phyloP scores from a whole-genome alignment of 2,797 vertebrate species.

The Macropus fuliginosus region DNA sequence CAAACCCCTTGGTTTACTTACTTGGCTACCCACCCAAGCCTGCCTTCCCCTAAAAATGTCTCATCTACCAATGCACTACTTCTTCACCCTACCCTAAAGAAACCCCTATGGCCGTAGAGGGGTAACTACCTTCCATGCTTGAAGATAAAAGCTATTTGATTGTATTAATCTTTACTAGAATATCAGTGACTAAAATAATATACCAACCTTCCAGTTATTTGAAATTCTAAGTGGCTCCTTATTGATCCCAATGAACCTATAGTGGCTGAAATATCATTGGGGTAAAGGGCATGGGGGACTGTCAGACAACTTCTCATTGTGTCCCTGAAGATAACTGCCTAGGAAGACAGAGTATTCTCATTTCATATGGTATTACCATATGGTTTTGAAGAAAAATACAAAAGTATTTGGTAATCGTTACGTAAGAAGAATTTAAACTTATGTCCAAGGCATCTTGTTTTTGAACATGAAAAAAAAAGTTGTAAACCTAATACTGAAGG shows the following conservation, averaged over 20 bases:
- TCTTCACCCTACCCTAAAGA: not conserved
- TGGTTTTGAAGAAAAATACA: not conserved
- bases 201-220: not conserved
- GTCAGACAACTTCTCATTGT: not conserved
- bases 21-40: not conserved
- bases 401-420: not conserved
- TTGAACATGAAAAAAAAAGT: not conserved
- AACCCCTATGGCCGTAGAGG: not conserved
- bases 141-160: not conserved
- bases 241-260: not conserved
- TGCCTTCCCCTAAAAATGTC: not conserved
- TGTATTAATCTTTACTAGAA: not conserved
- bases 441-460: not conserved
- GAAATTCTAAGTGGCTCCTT: not conserved
- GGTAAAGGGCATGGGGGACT: not conserved
- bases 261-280: not conserved
- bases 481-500: not conserved
- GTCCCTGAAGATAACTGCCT: not conserved
- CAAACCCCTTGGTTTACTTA: not conserved
- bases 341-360: not conserved
- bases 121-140: not conserved
- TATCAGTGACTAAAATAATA: not conserved
- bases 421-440: not conserved
- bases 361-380: not conserved
- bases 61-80: not conserved